These are phyloP conservation scores for Xestoiulus laeticollis DNA, from an alignment of 2,888 invertebrate species.

Conservation along the genomic window DNA sequence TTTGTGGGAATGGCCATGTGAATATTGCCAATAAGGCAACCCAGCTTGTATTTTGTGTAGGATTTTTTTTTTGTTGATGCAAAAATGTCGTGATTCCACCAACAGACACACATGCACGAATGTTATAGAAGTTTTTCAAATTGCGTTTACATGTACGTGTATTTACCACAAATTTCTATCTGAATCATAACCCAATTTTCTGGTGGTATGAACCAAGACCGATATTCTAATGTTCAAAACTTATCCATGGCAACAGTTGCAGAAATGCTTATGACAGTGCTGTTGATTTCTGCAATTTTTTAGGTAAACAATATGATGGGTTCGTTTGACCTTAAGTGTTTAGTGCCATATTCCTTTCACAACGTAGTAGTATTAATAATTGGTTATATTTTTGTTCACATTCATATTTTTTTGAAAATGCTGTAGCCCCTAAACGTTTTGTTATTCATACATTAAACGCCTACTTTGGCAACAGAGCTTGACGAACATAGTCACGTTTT, in stretches of 20 bases:
- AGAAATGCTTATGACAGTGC: no score
- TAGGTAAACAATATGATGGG: no score
- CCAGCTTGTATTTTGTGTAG: neutral
- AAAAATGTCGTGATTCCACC: no score
- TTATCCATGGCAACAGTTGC: no score
- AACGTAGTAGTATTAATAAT: neutral
- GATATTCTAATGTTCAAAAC: no score
- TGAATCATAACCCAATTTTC: neutral
- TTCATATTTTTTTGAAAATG: neutral
- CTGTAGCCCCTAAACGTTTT: neutral
- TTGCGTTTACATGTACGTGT: neutral
- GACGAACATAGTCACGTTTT: neutral
- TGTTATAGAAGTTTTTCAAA: neutral
- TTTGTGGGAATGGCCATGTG: neutral
- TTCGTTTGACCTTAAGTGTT: neutral
- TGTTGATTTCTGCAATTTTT: no score
- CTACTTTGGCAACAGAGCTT: neutral
- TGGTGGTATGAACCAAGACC: no score
- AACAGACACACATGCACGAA: neutral
- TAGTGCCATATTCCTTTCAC: neutral
- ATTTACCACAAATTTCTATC: neutral
- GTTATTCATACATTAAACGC: neutral
- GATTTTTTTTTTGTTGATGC: neutral
- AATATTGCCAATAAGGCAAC: conserved; percentile 23
- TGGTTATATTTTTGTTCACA: neutral